Evolutionary conservation across 2,113 vertebrate species (phyloP), one percentile per base, ranked within the genome.

Genomic region (Solea senegalensis): DNA sequence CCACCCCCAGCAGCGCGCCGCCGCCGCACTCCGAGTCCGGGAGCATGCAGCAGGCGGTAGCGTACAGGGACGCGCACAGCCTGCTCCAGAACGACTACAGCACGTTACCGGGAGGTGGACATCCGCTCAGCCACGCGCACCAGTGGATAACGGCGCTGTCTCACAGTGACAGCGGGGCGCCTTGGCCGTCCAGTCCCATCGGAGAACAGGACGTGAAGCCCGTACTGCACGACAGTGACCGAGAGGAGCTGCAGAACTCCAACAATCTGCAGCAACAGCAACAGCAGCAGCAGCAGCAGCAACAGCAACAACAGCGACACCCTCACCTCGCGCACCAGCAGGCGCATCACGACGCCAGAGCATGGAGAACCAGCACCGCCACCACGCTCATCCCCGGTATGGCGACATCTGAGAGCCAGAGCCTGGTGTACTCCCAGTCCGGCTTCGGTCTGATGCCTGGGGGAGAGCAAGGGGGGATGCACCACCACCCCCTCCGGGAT

Each of bases 121-220:
- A 96, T 91, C 95, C 96, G 86, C 96, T 97, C 89, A 96, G 96
- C 94, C 96, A 98, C 95, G 96, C 96, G 92, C 96, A 98, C 93
- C 96, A 98, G 95, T 98, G 96, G 96, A 95, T 98, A 84, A 92
- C 96, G 74, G 95, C 96, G 85, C 94, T 97, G 89, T 96, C 96
- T 89, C 96, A 97, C 94, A 94, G 95, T 82, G 95, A 95, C 86
- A 93, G 93, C 72, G 95, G 94, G 87, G 92, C 86, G 59, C 95
- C 95, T 34, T 97, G 96, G 96, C 94, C 96, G 66, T 88, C 93
- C 49, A 96, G 96, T 90, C 95, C 95, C 82, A 90, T 96, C 89
- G 93, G 94, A 91, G 96, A 97, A 64, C 96, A 96, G 92, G 96
- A 97, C 95, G 96, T 97, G 91, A 97, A 97, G 91, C 96, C 96